Evolutionary conservation across 2,888 invertebrate genomes (phyloP).

Genomic region (Tetragonula carbonaria): DNA sequence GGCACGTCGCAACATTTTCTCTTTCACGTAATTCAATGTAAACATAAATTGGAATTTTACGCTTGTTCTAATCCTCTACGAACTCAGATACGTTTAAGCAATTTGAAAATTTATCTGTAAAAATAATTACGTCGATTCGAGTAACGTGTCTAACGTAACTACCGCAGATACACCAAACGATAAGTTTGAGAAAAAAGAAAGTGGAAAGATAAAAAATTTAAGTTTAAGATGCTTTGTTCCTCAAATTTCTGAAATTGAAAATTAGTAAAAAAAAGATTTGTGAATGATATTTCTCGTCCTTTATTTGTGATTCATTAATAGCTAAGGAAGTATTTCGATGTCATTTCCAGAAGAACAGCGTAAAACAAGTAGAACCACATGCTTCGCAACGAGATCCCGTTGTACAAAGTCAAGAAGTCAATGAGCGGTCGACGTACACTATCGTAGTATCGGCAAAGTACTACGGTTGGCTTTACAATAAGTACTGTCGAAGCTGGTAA

Average conservation of each 20-base stretch:
- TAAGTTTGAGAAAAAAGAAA: neutral
- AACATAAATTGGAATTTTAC: neutral
- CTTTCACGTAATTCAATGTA: neutral
- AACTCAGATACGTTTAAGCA: neutral
- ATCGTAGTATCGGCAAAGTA: constrained; percentile 42
- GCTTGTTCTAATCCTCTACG: neutral
- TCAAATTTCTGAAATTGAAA: neutral
- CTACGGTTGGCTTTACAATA: constrained; percentile 39
- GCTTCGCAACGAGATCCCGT: constrained; percentile 30
- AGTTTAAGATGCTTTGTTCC: neutral
- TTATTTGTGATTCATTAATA: neutral
- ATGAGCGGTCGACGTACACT: constrained; percentile 45
- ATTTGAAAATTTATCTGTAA: neutral
- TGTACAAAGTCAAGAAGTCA: constrained; percentile 49
- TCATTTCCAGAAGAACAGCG: constrained; percentile 1
- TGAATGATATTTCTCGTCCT: neutral
- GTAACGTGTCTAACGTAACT: neutral
- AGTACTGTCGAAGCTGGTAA: constrained; percentile 44
- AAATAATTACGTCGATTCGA: neutral
- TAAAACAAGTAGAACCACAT: constrained; percentile 31
- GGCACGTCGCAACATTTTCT: neutral
- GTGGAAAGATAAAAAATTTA: neutral
- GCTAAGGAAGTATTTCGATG: neutral
- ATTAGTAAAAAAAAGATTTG: neutral
- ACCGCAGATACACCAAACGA: no score